Evolutionary conservation across 2,113 vertebrate genomes (phyloP).

Genomic region (Lepisosteus oculatus): DNA sequence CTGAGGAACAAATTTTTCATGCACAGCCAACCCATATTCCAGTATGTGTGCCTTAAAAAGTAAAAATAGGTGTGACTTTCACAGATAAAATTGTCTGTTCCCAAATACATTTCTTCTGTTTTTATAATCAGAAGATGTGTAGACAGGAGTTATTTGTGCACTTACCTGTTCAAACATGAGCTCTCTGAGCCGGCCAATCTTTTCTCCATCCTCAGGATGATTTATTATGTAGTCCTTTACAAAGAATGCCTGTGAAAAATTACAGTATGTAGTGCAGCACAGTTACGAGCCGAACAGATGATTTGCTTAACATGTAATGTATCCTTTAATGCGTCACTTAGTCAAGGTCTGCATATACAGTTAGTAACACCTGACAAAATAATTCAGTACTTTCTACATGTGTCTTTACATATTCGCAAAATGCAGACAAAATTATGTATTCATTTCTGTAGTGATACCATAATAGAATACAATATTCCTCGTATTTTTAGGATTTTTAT

Average conservation of each 20-base stretch:
- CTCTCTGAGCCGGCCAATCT: slow-evolving; percentile 89
- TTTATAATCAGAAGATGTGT: not conserved
- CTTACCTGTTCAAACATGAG: slow-evolving; percentile 97
- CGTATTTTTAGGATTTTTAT: too few relatives aligned
- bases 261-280: not conserved
- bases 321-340: too few relatives aligned
- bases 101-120: too few relatives aligned
- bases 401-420: too few relatives aligned
- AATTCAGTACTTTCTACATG: too few relatives aligned
- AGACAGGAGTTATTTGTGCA: not conserved
- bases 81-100: not conserved
- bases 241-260: slow-evolving; percentile 83
- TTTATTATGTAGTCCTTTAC: slow-evolving; percentile 92
- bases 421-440: too few relatives aligned
- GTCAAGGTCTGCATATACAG: too few relatives aligned
- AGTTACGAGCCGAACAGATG: not conserved
- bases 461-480: too few relatives aligned
- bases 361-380: too few relatives aligned
- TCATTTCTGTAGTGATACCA: too few relatives aligned
- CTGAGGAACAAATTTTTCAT: slow-evolving; percentile 94
- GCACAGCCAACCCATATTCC: slow-evolving; percentile 90
- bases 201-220: slow-evolving; percentile 96
- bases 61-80: not conserved
- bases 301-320: not conserved
- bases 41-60: slow-evolving; percentile 85